phyloP scores from a whole-genome alignment of 2,888 invertebrate species.

The Auanema sp. region DNA sequence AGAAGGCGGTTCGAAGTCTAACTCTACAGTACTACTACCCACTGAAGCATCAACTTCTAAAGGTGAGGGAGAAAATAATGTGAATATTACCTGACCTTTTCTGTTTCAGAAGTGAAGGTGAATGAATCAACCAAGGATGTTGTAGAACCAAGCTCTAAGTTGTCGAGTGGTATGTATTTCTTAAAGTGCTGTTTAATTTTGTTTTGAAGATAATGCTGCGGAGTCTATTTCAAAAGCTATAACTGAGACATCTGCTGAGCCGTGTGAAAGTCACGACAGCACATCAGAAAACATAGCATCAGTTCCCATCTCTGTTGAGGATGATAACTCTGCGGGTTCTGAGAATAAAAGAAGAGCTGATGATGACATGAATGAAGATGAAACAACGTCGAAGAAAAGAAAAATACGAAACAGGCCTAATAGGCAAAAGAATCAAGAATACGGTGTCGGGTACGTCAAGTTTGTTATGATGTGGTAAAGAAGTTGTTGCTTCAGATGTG shows the following conservation, averaged over 20 bases:
- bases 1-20: not conserved
- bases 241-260: too few relatives aligned
- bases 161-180: not conserved
- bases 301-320: too few relatives aligned
- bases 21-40: not conserved
- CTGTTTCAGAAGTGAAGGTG: not conserved
- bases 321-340: not conserved
- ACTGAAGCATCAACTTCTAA: too few relatives aligned
- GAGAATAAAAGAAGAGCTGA: slow-evolving; percentile 11
- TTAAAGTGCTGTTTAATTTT: too few relatives aligned
- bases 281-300: too few relatives aligned
- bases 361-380: not conserved
- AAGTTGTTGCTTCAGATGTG: slow-evolving; percentile 16
- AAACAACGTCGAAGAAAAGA: slow-evolving; percentile 9
- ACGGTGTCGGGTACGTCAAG: slow-evolving; percentile 27
- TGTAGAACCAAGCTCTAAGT: not conserved
- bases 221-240: too few relatives aligned
- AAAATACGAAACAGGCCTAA: not conserved
- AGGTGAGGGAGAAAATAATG: too few relatives aligned
- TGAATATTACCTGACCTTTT: too few relatives aligned
- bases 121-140: not conserved
- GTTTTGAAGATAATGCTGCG: too few relatives aligned
- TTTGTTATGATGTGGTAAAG: not conserved
- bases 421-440: slow-evolving; percentile 17
- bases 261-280: too few relatives aligned